Conservation (phyloP, 2,888 invertebrate species). For the Scaeva pyrastri region DNA sequence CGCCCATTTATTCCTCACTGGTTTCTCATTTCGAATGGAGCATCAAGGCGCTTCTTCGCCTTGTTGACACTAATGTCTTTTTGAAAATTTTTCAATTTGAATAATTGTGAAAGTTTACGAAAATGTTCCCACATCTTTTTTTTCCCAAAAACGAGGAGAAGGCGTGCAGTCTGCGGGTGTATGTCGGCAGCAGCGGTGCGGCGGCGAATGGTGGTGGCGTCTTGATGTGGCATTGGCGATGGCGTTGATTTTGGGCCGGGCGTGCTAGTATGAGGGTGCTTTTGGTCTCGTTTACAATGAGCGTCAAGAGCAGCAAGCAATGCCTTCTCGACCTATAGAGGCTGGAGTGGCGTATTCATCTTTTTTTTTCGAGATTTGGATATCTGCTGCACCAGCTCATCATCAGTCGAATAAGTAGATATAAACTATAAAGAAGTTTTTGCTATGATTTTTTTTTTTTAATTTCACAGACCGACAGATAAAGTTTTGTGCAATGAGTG, state of each 20-base stretch:
- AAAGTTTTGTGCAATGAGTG: conserved; percentile 41
- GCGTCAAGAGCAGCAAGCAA: conserved; percentile 65
- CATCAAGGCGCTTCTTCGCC: conserved; percentile 70
- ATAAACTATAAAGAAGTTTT: conserved; percentile 42
- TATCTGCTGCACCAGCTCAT: conserved; percentile 60
- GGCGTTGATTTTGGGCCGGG: not conserved
- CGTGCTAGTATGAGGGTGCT: conserved; percentile 35
- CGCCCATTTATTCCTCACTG: conserved; percentile 23
- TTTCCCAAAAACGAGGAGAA: not conserved
- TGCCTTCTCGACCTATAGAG: conserved; percentile 39
- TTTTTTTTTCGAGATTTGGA: conserved; percentile 59
- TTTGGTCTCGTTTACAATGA: conserved; percentile 67
- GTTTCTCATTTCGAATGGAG: conserved; percentile 27
- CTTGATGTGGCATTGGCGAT: not conserved
- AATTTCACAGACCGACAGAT: conserved; percentile 31
- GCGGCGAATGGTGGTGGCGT: too few relatives aligned
- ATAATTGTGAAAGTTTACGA: conserved; percentile 77
- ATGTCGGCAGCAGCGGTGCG: too few relatives aligned
- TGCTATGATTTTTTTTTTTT: conserved; percentile 2
- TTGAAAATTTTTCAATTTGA: conserved; percentile 77
- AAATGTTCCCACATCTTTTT: conserved; percentile 65
- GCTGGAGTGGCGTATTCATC: conserved; percentile 67
- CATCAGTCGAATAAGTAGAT: conserved; percentile 59
- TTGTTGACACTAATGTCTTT: conserved; percentile 77
- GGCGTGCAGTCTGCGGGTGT: conserved; percentile 13